These are phyloP conservation scores for Drosophila testacea DNA, from an alignment of 2,888 invertebrate species.

Conservation along the genomic window DNA sequence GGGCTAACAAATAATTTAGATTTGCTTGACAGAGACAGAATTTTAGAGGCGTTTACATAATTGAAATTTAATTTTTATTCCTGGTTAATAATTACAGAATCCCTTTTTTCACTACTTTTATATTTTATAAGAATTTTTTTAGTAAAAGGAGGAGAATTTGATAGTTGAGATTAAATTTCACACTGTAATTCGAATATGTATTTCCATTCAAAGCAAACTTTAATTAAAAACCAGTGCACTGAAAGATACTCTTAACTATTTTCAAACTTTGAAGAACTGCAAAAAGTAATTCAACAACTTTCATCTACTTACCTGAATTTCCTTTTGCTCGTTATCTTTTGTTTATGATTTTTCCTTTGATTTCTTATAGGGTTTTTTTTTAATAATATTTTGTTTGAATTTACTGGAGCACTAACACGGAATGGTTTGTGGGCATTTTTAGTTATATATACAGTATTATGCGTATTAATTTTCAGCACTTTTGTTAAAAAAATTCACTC, in stretches of 20 bases:
- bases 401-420: constrained; percentile 9
- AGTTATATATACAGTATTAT: neutral
- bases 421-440: neutral
- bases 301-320: neutral
- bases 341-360: neutral
- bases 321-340: neutral
- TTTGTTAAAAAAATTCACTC: constrained; percentile 6
- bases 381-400: neutral
- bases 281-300: constrained; percentile 6
- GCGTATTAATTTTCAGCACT: neutral
- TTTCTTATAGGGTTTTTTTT: neutral
- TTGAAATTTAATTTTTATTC: no score
- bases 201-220: neutral
- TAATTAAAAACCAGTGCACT: neutral
- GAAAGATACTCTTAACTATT: neutral
- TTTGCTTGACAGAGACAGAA: neutral
- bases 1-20: neutral
- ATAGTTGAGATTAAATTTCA: neutral
- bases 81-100: no score
- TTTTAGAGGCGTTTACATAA: neutral
- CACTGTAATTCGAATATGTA: neutral
- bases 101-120: no score
- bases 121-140: no score
- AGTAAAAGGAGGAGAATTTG: neutral
- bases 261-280: neutral